Evolutionary conservation across 2,113 vertebrate genomes (phyloP), one percentile per base, ranked within the genome.

Genomic region (Paradoxurus hermaphroditus): DNA sequence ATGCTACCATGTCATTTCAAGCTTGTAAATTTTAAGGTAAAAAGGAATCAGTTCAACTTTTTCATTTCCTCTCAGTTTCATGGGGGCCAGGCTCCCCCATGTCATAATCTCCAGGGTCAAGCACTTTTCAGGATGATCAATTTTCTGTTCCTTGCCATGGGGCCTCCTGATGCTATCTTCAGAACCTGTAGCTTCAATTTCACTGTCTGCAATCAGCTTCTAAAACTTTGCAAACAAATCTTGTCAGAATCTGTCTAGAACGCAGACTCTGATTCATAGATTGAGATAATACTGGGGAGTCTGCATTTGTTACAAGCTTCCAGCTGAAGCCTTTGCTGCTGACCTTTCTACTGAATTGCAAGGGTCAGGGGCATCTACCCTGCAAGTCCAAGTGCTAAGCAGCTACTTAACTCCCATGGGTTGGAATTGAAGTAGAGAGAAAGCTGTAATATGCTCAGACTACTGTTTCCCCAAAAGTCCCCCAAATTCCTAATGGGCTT

Each of bases 71-170:
- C 14, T 78, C 2, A 21, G 5, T 1, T 70, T 13, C 14, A 53
- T 7, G 0, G 12, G 2, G 9, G 2, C 3, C 36, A 72, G 8
- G 3, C 2, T n/a, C 0, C 6, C 1, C 7, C 23, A 78, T 65
- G 14, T 56, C 53, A 63, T 16, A 11, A 46, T 53, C 73, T 70
- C 15, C 34, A n/a, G 12, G 1, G 18, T 44, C 53, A 53, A 44
- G 1, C 2, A 14, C 7, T 90, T 88, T 7, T 70, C 49, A 36
- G 29, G 16, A 95, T 82, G 16, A 90, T 15, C 31, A 39, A 53
- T 49, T 4, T 72, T 46, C 19, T 34, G 4, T 77, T 75, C 36
- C 34, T 90, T 36, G 8, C 77, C 62, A 27, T 70, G 41, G 41
- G 18, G 70, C 5, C 46, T 44, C 4, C 12, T 70, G 34, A 15